These are phyloP conservation scores for Euwallacea fornicatus DNA, from an alignment of 1,140 invertebrate species.

Conservation along the genomic window DNA sequence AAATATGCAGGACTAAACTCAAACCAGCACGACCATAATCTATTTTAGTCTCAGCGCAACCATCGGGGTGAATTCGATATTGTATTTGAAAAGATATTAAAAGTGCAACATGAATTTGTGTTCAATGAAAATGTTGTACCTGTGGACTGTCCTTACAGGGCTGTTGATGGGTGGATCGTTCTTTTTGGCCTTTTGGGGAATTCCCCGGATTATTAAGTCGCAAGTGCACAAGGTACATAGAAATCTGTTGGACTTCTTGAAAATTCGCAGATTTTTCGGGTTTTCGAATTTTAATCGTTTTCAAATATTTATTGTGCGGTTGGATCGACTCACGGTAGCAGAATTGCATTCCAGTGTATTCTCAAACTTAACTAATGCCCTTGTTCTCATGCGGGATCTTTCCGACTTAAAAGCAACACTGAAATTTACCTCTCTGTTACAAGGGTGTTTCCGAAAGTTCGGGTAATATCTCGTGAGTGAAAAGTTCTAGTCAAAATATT, in stretches of 20 bases:
- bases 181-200: slow-evolving; percentile 22
- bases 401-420: too few species aligned
- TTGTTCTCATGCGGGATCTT: too few species aligned
- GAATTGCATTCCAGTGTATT: too few species aligned
- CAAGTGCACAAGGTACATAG: neutral
- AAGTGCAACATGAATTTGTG: slow-evolving; percentile 2
- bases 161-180: slow-evolving; percentile 19
- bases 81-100: too few species aligned
- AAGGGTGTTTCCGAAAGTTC: too few species aligned
- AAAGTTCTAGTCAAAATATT: too few species aligned
- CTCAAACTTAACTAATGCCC: too few species aligned
- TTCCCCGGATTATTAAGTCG: slow-evolving; percentile 19
- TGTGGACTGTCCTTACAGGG: slow-evolving; percentile 6
- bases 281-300: neutral
- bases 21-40: neutral
- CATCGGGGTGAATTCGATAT: too few species aligned
- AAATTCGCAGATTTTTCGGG: neutral
- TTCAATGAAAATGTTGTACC: neutral
- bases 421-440: too few species aligned
- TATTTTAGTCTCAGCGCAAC: neutral
- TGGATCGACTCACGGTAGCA: too few species aligned
- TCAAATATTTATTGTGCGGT: too few species aligned
- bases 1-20: neutral
- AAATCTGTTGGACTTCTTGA: neutral
- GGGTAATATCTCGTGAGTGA: too few species aligned